phyloP scores from a whole-genome alignment of 1,140 invertebrate species.

The Ips nitidus region DNA sequence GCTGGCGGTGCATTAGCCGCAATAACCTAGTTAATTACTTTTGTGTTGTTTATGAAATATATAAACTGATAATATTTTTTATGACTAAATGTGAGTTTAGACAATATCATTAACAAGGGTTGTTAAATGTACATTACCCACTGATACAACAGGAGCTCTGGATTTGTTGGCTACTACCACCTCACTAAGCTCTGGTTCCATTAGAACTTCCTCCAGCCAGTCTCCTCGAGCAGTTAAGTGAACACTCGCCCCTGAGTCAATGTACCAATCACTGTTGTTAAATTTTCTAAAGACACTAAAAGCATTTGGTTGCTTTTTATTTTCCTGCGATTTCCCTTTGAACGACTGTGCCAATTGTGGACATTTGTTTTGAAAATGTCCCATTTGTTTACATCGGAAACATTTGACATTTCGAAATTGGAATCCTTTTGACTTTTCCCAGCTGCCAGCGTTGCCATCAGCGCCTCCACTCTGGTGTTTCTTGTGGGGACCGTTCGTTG shows the following conservation, averaged over 20 bases:
- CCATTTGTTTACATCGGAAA: slow-evolving; percentile 33
- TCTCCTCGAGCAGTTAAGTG: slow-evolving; percentile 41
- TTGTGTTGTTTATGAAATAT: no score
- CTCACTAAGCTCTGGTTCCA: no score
- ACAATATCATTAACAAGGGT: no score
- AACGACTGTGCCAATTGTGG: slow-evolving; percentile 2
- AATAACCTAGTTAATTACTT: no score
- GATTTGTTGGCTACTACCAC: slow-evolving; percentile 24
- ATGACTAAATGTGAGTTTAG: no score
- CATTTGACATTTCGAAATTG: slow-evolving; percentile 10
- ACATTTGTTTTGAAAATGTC: slow-evolving; percentile 23
- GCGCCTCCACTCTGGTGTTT: not conserved
- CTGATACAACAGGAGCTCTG: slow-evolving; percentile 11
- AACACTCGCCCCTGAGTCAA: slow-evolving; percentile 41
- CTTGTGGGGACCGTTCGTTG: not conserved
- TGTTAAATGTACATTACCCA: no score
- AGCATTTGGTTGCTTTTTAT: slow-evolving; percentile 10
- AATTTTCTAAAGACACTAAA: slow-evolving; percentile 31
- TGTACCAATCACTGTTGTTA: slow-evolving; percentile 39
- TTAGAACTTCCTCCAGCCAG: slow-evolving; percentile 29
- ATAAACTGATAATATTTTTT: no score
- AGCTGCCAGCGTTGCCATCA: not conserved
- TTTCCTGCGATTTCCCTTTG: no score
- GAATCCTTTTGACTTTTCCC: not conserved
- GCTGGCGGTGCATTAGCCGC: no score